Percentiles rank a stretch among this genome's conserved stretches.
These are phyloP conservation scores for Venturia canescens DNA, from an alignment of 1,140 invertebrate species.

Conservation along the genomic window DNA sequence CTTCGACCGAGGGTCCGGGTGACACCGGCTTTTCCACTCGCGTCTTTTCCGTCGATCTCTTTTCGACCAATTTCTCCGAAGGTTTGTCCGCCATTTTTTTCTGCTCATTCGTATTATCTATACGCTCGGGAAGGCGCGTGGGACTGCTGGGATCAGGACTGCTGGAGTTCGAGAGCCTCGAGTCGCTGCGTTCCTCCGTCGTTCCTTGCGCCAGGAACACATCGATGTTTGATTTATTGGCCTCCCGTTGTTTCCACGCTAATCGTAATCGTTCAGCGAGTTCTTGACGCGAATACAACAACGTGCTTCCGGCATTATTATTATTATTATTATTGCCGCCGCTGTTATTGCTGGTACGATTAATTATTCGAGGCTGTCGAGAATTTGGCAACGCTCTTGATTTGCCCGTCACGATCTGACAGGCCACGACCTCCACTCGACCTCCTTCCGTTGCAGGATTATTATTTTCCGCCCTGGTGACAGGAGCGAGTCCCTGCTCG, in stretches of 20 bases:
- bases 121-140: not conserved
- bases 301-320: conserved; percentile 68
- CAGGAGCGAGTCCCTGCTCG: not conserved
- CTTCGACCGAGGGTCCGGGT: conserved; percentile 38
- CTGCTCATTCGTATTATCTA: not conserved
- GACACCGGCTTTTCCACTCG: not conserved
- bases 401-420: conserved; percentile 65
- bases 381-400: conserved; percentile 61
- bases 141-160: conserved; percentile 31
- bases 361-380: conserved; percentile 30
- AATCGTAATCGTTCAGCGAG: conserved; percentile 75
- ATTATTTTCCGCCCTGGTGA: conserved; percentile 51
- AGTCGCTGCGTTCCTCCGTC: conserved; percentile 68
- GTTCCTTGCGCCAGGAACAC: conserved; percentile 77
- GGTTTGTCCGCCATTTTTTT: conserved; percentile 42
- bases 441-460: not conserved
- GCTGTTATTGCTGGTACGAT: conserved; percentile 49
- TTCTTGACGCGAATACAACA: conserved; percentile 77
- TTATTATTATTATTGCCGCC: conserved; percentile 66
- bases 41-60: conserved; percentile 39
- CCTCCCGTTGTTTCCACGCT: conserved; percentile 77
- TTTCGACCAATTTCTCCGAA: conserved; percentile 39
- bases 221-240: conserved; percentile 77
- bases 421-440: conserved; percentile 70
- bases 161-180: conserved; percentile 59